These are phyloP conservation scores for Euspilapteryx auroguttella DNA, from an alignment of 2,888 invertebrate species.

Conservation along the genomic window DNA sequence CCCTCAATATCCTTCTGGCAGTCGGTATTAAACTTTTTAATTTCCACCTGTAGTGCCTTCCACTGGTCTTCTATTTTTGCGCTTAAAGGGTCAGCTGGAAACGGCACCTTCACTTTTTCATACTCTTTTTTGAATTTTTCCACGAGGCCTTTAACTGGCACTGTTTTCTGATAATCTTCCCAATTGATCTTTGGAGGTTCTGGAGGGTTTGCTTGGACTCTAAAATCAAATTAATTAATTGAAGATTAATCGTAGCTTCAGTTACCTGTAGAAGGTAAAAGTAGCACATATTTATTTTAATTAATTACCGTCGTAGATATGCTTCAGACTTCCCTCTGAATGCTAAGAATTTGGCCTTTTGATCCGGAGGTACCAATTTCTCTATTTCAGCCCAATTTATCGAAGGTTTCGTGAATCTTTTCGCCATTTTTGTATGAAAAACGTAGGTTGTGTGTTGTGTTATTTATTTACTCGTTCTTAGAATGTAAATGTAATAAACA, in stretches of 20 bases:
- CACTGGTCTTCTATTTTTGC: slow-evolving; percentile 32
- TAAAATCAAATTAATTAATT: slow-evolving; percentile 9
- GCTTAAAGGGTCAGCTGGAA: slow-evolving; percentile 25
- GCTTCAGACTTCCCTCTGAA: slow-evolving; percentile 36
- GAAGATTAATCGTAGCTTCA: too few relatives aligned
- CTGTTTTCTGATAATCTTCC: slow-evolving; percentile 26
- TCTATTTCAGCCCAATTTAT: slow-evolving; percentile 35
- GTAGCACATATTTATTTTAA: too few relatives aligned
- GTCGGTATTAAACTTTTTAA: slow-evolving; percentile 21
- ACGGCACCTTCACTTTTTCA: slow-evolving; percentile 22
- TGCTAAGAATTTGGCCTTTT: slow-evolving; percentile 23
- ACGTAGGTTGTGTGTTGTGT: too few relatives aligned
- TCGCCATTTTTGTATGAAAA: slow-evolving; percentile 21
- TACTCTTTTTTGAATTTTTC: slow-evolving; percentile 29
- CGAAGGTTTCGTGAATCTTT: slow-evolving; percentile 24
- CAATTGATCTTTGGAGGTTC: slow-evolving; percentile 38
- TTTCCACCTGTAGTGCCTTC: slow-evolving; percentile 20
- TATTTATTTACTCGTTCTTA: too few relatives aligned
- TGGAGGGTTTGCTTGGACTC: slow-evolving; percentile 25
- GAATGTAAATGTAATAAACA: too few relatives aligned
- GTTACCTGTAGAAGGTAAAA: too few relatives aligned
- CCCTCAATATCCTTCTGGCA: slow-evolving; percentile 19
- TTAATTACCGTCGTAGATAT: slow-evolving; percentile 26
- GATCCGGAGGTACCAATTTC: slow-evolving; percentile 25
- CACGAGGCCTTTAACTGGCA: slow-evolving; percentile 27